These are phyloP conservation scores for Toxonevra muliebris DNA, from an alignment of 2,888 invertebrate genomes.

Conservation along the genomic window DNA sequence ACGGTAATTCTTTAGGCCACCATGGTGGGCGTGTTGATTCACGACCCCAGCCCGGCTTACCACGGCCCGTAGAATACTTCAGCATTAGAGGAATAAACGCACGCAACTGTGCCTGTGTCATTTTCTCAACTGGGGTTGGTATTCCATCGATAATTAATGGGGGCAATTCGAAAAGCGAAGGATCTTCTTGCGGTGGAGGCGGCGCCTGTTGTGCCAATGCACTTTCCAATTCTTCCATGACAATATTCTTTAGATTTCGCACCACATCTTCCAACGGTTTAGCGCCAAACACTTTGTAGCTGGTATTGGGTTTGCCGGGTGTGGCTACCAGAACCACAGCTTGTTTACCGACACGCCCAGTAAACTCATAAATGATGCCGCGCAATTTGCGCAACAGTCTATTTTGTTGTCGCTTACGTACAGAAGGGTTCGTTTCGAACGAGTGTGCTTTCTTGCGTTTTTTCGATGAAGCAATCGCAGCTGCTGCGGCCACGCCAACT, in stretches of 20 bases:
- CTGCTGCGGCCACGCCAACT: conserved; percentile 95
- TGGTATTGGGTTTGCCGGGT: conserved; percentile 94
- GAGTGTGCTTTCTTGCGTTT: conserved; percentile 95
- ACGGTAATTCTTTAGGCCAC: conserved; percentile 98
- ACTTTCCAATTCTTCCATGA: conserved; percentile 94
- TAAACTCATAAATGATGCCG: conserved; percentile 96
- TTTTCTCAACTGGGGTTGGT: conserved; percentile 97
- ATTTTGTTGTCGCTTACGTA: conserved; percentile 94
- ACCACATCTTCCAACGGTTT: conserved; percentile 97
- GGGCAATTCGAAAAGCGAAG: conserved; percentile 93
- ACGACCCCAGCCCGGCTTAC: conserved; percentile 98
- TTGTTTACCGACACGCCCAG: conserved; percentile 96
- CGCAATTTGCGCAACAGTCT: conserved; percentile 86
- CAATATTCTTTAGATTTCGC: conserved; percentile 86
- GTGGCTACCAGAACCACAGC: conserved; percentile 96
- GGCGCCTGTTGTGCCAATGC: conserved; percentile 94
- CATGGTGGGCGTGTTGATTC: conserved; percentile 95
- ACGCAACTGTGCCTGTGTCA: conserved; percentile 96
- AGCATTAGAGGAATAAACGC: conserved; percentile 98
- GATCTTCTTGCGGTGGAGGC: conserved; percentile 82
- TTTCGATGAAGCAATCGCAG: conserved; percentile 94
- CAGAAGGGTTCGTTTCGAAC: conserved; percentile 97
- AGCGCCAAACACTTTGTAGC: conserved; percentile 96
- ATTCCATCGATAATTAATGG: conserved; percentile 97
- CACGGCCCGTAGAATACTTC: conserved; percentile 95